A percentile compares a stretch with the other conserved stretches of the same genome.
phyloP scores from a whole-genome alignment of 2,113 vertebrate species.

The Python bivittatus region DNA sequence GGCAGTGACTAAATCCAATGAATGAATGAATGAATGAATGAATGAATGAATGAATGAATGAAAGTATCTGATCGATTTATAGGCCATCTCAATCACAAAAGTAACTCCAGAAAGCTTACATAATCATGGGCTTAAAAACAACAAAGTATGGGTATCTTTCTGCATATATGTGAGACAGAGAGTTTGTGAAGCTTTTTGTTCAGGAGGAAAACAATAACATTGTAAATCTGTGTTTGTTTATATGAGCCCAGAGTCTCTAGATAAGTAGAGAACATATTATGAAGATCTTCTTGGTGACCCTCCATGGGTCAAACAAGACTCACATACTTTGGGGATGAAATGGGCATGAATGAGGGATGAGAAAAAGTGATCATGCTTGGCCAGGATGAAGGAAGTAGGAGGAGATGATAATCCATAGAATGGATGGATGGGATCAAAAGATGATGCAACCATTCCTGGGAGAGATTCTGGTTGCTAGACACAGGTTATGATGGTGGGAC shows the following conservation, averaged over 20 bases:
- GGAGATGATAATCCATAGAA: neutral
- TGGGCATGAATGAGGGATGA: neutral
- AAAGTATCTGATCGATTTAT: neutral
- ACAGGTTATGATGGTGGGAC: neutral
- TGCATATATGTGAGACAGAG: neutral
- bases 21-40: too few species aligned
- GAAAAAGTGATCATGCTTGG: neutral
- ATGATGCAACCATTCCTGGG: neutral
- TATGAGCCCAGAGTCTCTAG: neutral
- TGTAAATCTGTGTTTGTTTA: neutral
- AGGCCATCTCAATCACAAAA: neutral
- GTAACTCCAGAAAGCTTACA: neutral
- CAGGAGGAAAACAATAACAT: neutral
- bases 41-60: neutral
- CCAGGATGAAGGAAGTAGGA: neutral
- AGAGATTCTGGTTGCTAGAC: neutral
- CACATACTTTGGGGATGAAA: neutral
- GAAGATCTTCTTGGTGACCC: neutral
- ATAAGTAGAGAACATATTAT: neutral
- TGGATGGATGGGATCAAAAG: neutral
- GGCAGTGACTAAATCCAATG: too few species aligned
- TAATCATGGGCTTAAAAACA: neutral
- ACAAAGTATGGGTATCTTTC: neutral
- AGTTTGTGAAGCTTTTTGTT: neutral
- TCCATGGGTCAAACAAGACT: neutral